phyloP scores from a whole-genome alignment of 2,888 invertebrate species.

The Latheticus oryzae region DNA sequence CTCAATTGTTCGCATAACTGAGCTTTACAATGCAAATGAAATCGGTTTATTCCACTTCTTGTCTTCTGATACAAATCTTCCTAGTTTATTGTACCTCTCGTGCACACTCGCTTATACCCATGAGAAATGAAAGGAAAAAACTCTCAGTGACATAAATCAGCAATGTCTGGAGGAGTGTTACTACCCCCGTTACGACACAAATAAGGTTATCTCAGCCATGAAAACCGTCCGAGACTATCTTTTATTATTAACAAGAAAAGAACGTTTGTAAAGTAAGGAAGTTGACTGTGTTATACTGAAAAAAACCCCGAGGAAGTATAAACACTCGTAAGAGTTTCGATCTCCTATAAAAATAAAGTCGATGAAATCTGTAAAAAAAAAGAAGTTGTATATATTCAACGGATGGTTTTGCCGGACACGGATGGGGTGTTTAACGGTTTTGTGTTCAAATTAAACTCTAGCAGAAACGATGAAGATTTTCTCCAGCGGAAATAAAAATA shows the following conservation, averaged over 20 bases:
- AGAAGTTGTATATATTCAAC: conserved; percentile 7
- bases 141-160: conserved; percentile 29
- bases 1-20: conserved; percentile 2
- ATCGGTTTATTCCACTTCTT: conserved; percentile 20
- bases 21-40: conserved; percentile 28
- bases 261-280: too few relatives aligned
- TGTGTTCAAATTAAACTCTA: conserved; percentile 1
- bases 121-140: conserved; percentile 22
- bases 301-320: conserved; percentile 10
- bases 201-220: conserved; percentile 19
- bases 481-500: too few relatives aligned
- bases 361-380: conserved; percentile 9
- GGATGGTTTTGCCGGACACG: conserved; percentile 18
- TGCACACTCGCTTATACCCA: conserved; percentile 11
- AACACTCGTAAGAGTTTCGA: conserved; percentile 22
- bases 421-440: conserved; percentile 12
- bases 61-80: conserved; percentile 31
- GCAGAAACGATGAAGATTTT: conserved; percentile 6
- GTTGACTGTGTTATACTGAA: too few relatives aligned
- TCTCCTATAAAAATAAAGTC: conserved; percentile 20
- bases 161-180: conserved; percentile 15
- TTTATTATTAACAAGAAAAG: conserved; percentile 11
- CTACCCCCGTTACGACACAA: conserved; percentile 21
- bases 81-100: conserved; percentile 15
- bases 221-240: conserved; percentile 14